Evolutionary conservation across 2,113 vertebrate genomes (phyloP), one percentile per base, ranked within the genome.

Genomic region (Brienomyrus longianalis): DNA sequence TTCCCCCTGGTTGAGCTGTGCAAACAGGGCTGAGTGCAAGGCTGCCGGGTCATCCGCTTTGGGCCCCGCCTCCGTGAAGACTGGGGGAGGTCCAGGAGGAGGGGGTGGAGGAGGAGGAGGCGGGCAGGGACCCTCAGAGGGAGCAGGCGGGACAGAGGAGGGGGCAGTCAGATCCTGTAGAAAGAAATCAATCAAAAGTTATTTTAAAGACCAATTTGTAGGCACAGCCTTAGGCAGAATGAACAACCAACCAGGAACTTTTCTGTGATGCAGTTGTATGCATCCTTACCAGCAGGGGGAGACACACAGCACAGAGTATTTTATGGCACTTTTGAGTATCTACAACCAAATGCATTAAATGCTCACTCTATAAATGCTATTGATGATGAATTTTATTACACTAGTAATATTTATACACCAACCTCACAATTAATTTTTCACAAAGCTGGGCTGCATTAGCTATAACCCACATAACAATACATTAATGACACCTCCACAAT

Each of bases 1-100:
- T 93, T 97, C 97, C 92, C 98, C 98, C 95, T 98, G 97, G 93
- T 99, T 99, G 45, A 99, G 97, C 92, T 99, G 96, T 39, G 97
- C 96, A 87, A 99, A 99, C 0, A 99, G 95, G 3, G 97, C 97
- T 0, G 97, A 97, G 86, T 97, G 98, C 70, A 95, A 91, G 0
- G 96, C 93, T 0, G 92, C 92, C 19, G 95, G 86, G 0, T 93
- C 90, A 2, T 94, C 95, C 23, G 96, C 94, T 92, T 93, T 95
- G 0, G 89, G 8, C 50, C 89, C 92, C 3, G 94, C 93, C 0
- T 92, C 88, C 52, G 94, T 93, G 47, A 95, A 93, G 13, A 96
- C 93, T 0, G 96, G 95, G 90, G 95, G 93, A 13, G 97, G 97
- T 11, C 97, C 97, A 0, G 97, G 96, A 43, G 96, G 96, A 0